A percentile compares a stretch with the other conserved stretches of the same genome.
Conservation (phyloP, 2,888 invertebrate genomes). For the Drosophila anomalata region DNA sequence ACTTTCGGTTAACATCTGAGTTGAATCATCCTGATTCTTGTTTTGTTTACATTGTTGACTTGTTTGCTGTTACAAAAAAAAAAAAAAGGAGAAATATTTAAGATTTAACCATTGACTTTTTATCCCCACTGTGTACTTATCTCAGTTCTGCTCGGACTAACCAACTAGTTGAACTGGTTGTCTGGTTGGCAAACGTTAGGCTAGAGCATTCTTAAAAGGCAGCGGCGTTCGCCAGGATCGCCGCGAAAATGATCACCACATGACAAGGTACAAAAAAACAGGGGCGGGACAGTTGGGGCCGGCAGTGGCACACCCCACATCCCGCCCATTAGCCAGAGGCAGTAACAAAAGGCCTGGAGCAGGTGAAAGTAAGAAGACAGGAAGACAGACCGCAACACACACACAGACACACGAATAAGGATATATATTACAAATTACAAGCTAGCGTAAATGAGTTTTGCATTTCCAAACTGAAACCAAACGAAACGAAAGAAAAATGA, state of each 20-base stretch:
- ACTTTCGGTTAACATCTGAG: slow-evolving; percentile 17
- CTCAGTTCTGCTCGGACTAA: slow-evolving; percentile 45
- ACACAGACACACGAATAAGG: slow-evolving; percentile 34
- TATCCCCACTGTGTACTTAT: slow-evolving; percentile 41
- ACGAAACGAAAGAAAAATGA: slow-evolving; percentile 13
- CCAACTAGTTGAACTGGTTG: slow-evolving; percentile 73
- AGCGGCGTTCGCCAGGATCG: slow-evolving; percentile 22
- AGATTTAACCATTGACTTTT: slow-evolving; percentile 13
- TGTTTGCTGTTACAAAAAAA: slow-evolving; percentile 42
- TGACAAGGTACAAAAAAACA: slow-evolving; percentile 65
- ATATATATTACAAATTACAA: slow-evolving; percentile 37
- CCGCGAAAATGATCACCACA: slow-evolving; percentile 60
- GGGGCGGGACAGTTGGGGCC: slow-evolving; percentile 31
- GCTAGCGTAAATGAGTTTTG: slow-evolving; percentile 63
- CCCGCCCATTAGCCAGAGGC: slow-evolving; percentile 38
- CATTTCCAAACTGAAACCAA: slow-evolving; percentile 55
- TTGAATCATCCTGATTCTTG: slow-evolving; percentile 49
- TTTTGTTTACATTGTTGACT: slow-evolving; percentile 60
- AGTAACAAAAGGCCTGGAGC: slow-evolving; percentile 53
- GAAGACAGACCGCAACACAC: slow-evolving; percentile 17
- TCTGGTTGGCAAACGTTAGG: slow-evolving; percentile 46
- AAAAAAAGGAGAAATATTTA: slow-evolving; percentile 10
- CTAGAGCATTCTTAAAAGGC: slow-evolving; percentile 41
- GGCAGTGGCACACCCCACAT: not conserved
- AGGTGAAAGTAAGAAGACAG: slow-evolving; percentile 58